Evolutionary conservation across 1,140 invertebrate species (phyloP).

Genomic region (Leptonema lineaticorne): DNA sequence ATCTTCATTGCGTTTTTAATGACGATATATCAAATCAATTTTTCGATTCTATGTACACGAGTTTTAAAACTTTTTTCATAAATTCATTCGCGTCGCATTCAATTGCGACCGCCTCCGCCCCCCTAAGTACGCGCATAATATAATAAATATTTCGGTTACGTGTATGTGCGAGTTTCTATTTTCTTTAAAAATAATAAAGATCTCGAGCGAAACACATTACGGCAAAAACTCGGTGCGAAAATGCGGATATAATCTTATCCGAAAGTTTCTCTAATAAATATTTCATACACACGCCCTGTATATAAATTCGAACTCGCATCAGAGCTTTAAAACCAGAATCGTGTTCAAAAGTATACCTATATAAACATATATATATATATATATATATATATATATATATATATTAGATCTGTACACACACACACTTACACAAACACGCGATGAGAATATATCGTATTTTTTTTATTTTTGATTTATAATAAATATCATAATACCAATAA

Average conservation of each 20-base stretch:
- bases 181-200: constrained; percentile 13
- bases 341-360: neutral
- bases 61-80: too few species aligned
- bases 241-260: neutral
- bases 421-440: too few species aligned
- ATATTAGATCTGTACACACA: too few species aligned
- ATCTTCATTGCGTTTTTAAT: too few species aligned
- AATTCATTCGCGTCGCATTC: too few species aligned
- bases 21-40: too few species aligned
- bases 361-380: neutral
- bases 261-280: constrained; percentile 1
- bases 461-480: too few species aligned
- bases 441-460: too few species aligned
- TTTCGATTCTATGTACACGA: too few species aligned
- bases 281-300: neutral
- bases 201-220: constrained; percentile 12
- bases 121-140: too few species aligned
- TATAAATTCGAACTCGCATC: neutral
- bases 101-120: too few species aligned
- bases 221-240: neutral
- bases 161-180: neutral
- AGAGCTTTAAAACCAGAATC: neutral
- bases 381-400: neutral
- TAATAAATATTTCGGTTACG: neutral
- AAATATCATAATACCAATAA: too few species aligned